Base-by-base conservation (phyloP, 2,888 invertebrate genomes). In the Torymus texanus region DNA sequence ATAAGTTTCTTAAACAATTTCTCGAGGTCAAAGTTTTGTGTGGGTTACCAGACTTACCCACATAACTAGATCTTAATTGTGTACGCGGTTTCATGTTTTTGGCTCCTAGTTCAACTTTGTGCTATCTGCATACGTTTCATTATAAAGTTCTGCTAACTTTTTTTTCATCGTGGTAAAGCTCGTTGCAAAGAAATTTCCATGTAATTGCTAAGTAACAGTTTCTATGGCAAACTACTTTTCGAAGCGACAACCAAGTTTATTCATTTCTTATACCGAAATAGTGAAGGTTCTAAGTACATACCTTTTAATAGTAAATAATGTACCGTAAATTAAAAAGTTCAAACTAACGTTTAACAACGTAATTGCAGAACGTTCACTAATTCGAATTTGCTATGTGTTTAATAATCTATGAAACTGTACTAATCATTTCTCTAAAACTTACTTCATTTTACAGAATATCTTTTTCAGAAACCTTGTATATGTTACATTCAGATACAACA, bases 381-480 rank as follows among this genome's bases (percentile, higher is more conserved):
- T 50, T 13, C 21, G 50, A 18, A 51, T 41, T 41, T 41, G 41
- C 8, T 41, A 41, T 65, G 41, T 55, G 14, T 66, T 58, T 18
- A 50, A 53, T 41, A 41, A 53, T 70, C 13, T 41, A 59, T 70
- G 10, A 18, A 13, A 50, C 16, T 18, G 4, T 41, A 70, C 21
- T 59, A 71, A 70, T 10, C 21, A 8, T 18, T 50, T 50, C 16
- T 58, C 8, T 51, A 58, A 71, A 72, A 51, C 61, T 62, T 70
- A 24, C 50, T 50, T 55, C n/a, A 62, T 29, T 74, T 65, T 65
- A 74, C 74, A 74, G 58, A 65, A 74, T 74, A 58, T 66, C 50
- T 58, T 41, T 66, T 74, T 74, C 74, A 74, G 74, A 74, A 74
- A 56, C 21, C 58, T 66, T 51, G 24, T 66, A 14, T 51, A 29